phyloP scores from a whole-genome alignment of 2,797 vertebrate genomes.

The Catharus ustulatus region DNA sequence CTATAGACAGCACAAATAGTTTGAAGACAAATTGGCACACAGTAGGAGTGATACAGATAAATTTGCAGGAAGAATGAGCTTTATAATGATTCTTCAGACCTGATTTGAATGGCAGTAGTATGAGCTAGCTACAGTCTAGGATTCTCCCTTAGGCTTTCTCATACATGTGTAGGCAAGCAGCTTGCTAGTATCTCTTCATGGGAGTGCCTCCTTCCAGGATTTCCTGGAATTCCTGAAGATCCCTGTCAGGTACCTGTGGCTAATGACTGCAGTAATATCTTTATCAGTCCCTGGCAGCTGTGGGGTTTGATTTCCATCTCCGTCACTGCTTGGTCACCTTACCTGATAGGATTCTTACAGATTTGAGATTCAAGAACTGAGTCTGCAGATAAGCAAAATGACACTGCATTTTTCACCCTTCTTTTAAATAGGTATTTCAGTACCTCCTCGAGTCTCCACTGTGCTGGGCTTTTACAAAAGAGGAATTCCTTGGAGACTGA shows the following conservation, averaged over 20 bases:
- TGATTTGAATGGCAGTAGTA: not conserved
- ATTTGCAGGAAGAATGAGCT: not conserved
- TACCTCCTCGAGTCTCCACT: not conserved
- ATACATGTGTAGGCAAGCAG: not conserved
- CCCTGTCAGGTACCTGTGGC: not conserved
- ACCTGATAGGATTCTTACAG: not conserved
- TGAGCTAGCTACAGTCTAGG: not conserved
- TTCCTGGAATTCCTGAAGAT: conserved; percentile 9
- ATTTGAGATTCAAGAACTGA: not conserved
- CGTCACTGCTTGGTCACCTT: not conserved
- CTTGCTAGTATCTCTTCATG: not conserved
- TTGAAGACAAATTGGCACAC: not conserved
- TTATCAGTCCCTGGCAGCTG: conserved; percentile 40
- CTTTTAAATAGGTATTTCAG: not conserved
- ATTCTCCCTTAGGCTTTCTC: conserved; percentile 33
- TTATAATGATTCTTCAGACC: not conserved
- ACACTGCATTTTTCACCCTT: not conserved
- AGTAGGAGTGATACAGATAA: not conserved
- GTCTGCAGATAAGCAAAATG: conserved; percentile 34
- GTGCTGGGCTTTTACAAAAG: not conserved
- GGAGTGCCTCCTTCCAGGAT: not conserved
- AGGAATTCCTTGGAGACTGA: not conserved
- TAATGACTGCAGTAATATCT: not conserved
- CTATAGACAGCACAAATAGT: not conserved
- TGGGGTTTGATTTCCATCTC: not conserved